Conservation (phyloP, 30 jellyfish, hydroid and myxozoan species). For the Pelagia noctiluca region DNA sequence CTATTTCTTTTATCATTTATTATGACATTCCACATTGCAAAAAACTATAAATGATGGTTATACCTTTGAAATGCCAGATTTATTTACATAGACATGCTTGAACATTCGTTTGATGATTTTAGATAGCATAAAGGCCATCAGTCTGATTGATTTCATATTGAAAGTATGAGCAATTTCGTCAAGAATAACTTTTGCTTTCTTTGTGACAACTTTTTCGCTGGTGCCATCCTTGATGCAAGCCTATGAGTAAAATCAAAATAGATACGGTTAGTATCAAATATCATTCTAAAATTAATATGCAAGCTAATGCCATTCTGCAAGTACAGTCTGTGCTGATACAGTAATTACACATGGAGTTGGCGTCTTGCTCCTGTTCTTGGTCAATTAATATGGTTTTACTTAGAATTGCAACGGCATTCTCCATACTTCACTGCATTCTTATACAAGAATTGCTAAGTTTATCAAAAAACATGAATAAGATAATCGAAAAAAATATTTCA, state of each 20-base stretch:
- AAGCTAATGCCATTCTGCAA: neutral
- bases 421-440: too few relatives aligned
- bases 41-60: neutral
- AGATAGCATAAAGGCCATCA: slow-evolving; percentile 74
- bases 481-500: too few relatives aligned
- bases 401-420: neutral
- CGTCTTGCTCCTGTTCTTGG: neutral
- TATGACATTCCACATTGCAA: neutral
- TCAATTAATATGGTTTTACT: neutral
- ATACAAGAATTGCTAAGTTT: too few relatives aligned
- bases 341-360: neutral
- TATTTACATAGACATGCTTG: slow-evolving; percentile 80
- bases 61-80: slow-evolving; percentile 82
- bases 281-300: neutral
- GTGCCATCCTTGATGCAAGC: slow-evolving; percentile 48
- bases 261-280: neutral
- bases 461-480: too few relatives aligned
- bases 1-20: too few relatives aligned
- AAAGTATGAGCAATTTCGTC: slow-evolving; percentile 91
- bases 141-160: slow-evolving; percentile 64
- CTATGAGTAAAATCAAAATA: slow-evolving; percentile 12
- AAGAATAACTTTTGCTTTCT: slow-evolving; percentile 70
- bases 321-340: neutral
- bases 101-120: slow-evolving; percentile 66
- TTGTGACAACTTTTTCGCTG: slow-evolving; percentile 10